Percentiles rank a stretch among this genome's conserved stretches.
These are phyloP conservation scores for Novumbra hubbsi DNA, from an alignment of 2,797 vertebrate species.

Conservation along the genomic window DNA sequence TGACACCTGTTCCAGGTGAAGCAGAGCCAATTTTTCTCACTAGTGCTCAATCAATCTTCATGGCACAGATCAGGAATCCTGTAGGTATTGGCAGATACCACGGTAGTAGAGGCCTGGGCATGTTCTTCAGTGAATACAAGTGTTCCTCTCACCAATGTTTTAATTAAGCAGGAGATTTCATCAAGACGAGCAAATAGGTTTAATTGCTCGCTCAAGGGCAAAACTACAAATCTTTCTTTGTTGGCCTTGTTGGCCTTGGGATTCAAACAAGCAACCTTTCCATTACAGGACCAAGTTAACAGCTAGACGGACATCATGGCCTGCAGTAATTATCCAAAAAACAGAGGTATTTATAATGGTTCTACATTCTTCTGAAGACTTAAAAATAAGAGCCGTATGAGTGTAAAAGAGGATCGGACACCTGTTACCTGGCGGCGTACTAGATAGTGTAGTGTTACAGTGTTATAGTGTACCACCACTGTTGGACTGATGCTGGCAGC, in stretches of 20 bases:
- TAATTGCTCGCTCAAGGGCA: too few relatives aligned
- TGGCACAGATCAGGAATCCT: constrained; percentile 50
- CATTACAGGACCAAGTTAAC: too few relatives aligned
- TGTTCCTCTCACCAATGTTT: background rate
- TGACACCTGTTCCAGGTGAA: constrained; percentile 51
- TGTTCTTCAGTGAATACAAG: background rate
- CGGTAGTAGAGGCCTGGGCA: background rate
- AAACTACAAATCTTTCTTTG: too few relatives aligned
- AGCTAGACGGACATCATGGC: background rate
- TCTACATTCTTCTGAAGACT: constrained; percentile 45
- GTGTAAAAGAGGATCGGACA: constrained; percentile 11
- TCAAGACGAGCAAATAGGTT: too few relatives aligned
- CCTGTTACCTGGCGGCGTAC: constrained; percentile 32
- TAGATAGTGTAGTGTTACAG: constrained; percentile 40
- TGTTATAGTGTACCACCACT: constrained; percentile 51
- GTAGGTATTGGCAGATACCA: constrained; percentile 14
- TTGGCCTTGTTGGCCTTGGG: too few relatives aligned
- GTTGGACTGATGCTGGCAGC: constrained; percentile 41
- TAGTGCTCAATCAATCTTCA: constrained; percentile 59
- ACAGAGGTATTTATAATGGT: constrained; percentile 36
- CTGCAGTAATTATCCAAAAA: background rate
- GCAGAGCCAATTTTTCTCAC: constrained; percentile 41
- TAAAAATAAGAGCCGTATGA: constrained; percentile 20
- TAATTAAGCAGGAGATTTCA: too few relatives aligned
- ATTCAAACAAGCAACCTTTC: too few relatives aligned